Conservation (phyloP, 2,888 invertebrate genomes). For the Mactromeris polynyma region DNA sequence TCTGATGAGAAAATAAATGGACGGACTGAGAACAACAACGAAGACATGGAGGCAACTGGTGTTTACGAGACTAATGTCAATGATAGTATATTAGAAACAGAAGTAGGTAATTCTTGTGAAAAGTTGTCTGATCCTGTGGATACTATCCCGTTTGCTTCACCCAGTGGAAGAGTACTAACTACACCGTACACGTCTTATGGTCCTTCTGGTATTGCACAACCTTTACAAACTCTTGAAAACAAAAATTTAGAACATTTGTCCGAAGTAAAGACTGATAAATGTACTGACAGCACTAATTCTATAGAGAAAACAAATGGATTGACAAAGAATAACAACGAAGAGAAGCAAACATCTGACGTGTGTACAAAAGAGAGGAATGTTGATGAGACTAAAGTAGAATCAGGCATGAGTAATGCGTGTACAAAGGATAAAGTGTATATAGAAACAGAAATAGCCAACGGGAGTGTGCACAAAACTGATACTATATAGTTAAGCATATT, state of each 20-base stretch:
- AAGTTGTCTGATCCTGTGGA: conserved; percentile 40
- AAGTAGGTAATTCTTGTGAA: conserved; percentile 9
- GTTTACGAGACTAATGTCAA: neutral
- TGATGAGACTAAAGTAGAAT: neutral
- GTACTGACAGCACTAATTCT: too few species aligned
- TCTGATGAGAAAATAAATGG: neutral
- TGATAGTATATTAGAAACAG: neutral
- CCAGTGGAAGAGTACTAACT: conserved; percentile 44
- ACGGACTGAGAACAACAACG: neutral
- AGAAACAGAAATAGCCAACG: neutral
- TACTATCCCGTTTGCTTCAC: conserved; percentile 29
- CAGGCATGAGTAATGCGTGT: neutral
- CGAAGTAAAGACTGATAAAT: neutral
- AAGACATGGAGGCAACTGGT: neutral
- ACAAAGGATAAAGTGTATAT: neutral
- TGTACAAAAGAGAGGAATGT: neutral
- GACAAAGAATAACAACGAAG: conserved; percentile 5
- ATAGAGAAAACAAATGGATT: neutral
- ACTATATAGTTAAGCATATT: neutral
- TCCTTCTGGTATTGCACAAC: neutral
- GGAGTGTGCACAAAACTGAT: neutral
- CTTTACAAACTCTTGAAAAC: neutral
- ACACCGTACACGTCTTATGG: neutral
- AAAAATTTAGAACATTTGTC: neutral
- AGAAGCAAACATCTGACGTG: neutral